A percentile compares a stretch with the other conserved stretches of the same genome.
These are phyloP conservation scores for Podocnemis expansa DNA, from an alignment of 2,113 vertebrate genomes.

Conservation along the genomic window DNA sequence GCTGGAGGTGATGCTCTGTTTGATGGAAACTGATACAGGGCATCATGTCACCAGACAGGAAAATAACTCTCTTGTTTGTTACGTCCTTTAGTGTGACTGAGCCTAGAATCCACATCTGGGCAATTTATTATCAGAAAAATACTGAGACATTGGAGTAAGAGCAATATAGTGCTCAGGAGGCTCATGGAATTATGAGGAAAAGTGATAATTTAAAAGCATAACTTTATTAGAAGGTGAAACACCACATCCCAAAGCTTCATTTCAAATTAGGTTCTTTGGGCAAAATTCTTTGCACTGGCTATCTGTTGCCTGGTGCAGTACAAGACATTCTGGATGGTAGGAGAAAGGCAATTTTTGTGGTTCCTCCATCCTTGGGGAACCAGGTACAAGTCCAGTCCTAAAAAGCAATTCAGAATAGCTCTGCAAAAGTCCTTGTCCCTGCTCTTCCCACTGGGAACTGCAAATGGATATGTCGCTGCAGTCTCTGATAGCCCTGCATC, in stretches of 20 bases:
- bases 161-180: not conserved
- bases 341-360: not conserved
- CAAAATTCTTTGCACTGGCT: not conserved
- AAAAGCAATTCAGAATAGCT: not conserved
- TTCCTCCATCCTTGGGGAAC: not conserved
- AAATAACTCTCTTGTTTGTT: not conserved
- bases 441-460: not conserved
- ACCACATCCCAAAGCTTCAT: not conserved
- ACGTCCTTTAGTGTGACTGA: not conserved
- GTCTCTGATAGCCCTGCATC: not conserved
- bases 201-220: not conserved
- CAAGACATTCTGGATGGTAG: accelerated
- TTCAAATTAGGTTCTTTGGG: not conserved
- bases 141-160: not conserved
- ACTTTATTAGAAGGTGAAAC: not conserved
- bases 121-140: not conserved
- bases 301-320: not conserved
- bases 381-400: not conserved
- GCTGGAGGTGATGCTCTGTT: not conserved
- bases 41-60: not conserved
- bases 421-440: not conserved
- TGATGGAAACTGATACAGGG: not conserved
- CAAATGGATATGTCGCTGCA: not conserved
- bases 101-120: not conserved
- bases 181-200: not conserved